These are phyloP conservation scores for Diplosoma virens DNA, from an alignment of 23 tunicate genomes.

Conservation along the genomic window DNA sequence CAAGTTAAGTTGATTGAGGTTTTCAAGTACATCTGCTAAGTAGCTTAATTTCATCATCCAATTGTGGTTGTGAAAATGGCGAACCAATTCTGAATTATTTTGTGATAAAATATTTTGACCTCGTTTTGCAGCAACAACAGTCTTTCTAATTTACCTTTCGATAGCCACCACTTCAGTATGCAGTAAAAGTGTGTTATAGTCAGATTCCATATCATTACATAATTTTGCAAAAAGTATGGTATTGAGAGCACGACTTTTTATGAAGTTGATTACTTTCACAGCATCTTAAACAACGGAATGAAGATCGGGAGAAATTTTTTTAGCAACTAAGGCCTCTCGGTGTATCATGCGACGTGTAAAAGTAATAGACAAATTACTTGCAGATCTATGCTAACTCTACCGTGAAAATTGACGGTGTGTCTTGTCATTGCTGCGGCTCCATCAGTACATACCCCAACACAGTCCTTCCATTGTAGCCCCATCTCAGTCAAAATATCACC, in stretches of 20 bases:
- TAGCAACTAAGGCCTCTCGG: constrained; percentile 42
- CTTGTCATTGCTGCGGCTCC: constrained; percentile 58
- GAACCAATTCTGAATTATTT: constrained; percentile 43
- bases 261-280: constrained; percentile 29
- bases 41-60: constrained; percentile 51
- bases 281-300: constrained; percentile 30
- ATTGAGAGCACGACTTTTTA: constrained; percentile 41
- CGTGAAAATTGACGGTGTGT: constrained; percentile 33
- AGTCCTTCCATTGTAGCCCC: constrained; percentile 47
- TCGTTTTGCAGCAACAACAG: constrained; percentile 39
- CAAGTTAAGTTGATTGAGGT: constrained; percentile 17
- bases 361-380: constrained; percentile 39
- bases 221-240: constrained; percentile 23
- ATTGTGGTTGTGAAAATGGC: constrained; percentile 23
- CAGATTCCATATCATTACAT: background rate
- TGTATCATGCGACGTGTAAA: constrained; percentile 41
- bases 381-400: constrained; percentile 33
- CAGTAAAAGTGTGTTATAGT: constrained; percentile 26
- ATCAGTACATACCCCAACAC: constrained; percentile 46
- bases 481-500: constrained; percentile 28
- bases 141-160: constrained; percentile 41
- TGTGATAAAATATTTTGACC: constrained; percentile 1
- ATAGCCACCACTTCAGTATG: constrained; percentile 54
- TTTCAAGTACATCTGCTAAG: constrained; percentile 48
- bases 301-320: constrained; percentile 3